Conservation (phyloP, 2,797 vertebrate genomes). For the Sebastes oblongus region DNA sequence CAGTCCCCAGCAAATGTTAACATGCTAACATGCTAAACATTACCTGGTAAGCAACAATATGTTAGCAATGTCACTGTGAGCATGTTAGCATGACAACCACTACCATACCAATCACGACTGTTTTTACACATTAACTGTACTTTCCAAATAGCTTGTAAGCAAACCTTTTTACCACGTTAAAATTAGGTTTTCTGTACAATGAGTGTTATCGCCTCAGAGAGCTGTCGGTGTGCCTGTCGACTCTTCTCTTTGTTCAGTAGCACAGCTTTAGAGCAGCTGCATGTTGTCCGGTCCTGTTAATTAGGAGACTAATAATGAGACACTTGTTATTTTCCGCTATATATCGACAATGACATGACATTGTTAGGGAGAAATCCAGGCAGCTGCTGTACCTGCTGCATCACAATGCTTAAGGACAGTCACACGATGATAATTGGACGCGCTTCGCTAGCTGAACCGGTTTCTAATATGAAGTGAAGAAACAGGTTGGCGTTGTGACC, state of each 20-base stretch:
- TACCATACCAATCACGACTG: neutral
- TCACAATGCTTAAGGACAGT: neutral
- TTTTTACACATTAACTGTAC: too few species aligned
- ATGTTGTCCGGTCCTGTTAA: neutral
- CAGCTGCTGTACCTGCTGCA: neutral
- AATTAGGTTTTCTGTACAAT: neutral
- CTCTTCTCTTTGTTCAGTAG: neutral
- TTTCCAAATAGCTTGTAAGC: neutral
- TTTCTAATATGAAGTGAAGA: neutral
- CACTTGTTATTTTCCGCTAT: neutral
- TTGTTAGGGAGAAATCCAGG: neutral
- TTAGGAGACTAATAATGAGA: conserved; percentile 20
- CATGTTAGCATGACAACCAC: neutral
- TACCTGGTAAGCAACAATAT: neutral
- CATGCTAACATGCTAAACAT: rapidly evolving
- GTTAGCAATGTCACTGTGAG: neutral
- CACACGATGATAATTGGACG: conserved; percentile 11
- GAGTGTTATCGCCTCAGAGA: neutral
- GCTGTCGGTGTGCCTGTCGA: neutral
- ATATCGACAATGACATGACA: neutral
- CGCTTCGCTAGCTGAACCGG: neutral
- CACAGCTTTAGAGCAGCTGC: conserved; percentile 1
- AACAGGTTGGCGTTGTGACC: neutral
- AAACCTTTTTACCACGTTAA: neutral
- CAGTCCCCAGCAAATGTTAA: too few species aligned